Evolutionary conservation across 2,113 vertebrate genomes (phyloP).

Genomic region (Acanthisitta chloris): DNA sequence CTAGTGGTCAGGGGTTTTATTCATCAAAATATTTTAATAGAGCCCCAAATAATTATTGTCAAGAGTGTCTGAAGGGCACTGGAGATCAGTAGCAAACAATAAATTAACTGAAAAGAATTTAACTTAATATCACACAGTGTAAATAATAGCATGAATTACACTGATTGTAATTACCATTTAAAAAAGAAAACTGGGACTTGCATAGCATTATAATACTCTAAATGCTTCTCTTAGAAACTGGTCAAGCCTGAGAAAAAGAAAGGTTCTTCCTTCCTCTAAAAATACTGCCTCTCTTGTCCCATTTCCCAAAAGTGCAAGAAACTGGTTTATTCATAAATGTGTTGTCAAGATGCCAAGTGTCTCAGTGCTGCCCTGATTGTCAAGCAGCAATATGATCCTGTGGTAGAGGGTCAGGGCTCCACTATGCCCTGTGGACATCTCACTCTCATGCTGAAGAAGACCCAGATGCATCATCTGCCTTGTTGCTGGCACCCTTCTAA

Average conservation of each 20-base stretch:
- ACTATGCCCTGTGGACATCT: not conserved
- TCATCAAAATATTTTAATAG: slow-evolving; percentile 64
- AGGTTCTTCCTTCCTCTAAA: not conserved
- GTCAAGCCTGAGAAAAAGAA: not conserved
- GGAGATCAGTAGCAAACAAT: slow-evolving; percentile 51
- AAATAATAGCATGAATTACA: slow-evolving; percentile 35
- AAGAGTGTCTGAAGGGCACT: slow-evolving; percentile 44
- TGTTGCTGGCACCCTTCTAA: not conserved
- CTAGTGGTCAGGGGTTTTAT: slow-evolving; percentile 14
- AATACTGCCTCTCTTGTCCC: not conserved
- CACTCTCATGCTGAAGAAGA: rapidly evolving
- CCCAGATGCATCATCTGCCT: too few relatives aligned
- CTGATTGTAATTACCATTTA: slow-evolving; percentile 26
- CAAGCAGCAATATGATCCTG: not conserved
- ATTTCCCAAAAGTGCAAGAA: not conserved
- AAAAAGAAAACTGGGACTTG: slow-evolving; percentile 3
- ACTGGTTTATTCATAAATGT: not conserved
- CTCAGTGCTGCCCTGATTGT: not conserved
- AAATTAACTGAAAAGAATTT: slow-evolving; percentile 45
- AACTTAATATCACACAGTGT: not conserved
- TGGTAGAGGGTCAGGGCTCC: not conserved
- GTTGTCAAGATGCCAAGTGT: not conserved
- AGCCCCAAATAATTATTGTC: slow-evolving; percentile 42
- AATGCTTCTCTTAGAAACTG: not conserved
- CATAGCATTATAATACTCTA: not conserved